Conservation (phyloP, 1,140 invertebrate genomes). For the Popillia japonica region DNA sequence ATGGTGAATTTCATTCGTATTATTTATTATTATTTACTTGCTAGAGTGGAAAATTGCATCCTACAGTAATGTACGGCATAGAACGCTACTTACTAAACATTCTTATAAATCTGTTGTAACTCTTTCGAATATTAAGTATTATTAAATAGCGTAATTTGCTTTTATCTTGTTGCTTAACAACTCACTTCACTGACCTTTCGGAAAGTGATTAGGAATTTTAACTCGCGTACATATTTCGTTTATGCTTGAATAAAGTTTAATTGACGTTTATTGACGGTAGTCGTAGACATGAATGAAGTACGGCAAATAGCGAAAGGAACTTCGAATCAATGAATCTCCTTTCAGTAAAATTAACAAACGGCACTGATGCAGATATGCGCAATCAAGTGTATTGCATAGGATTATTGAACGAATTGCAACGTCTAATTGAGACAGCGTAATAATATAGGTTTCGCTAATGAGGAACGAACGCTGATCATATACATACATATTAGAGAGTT, state of each 20-base stretch:
- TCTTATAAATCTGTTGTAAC: neutral
- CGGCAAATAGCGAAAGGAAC: neutral
- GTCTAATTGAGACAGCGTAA: neutral
- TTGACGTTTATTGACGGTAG: neutral
- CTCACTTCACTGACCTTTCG: too few species aligned
- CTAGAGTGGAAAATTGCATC: too few species aligned
- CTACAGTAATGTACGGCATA: neutral
- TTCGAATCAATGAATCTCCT: neutral
- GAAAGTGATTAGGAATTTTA: too few species aligned
- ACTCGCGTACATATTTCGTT: neutral
- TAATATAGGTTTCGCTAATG: neutral
- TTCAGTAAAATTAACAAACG: constrained; percentile 7
- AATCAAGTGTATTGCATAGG: neutral
- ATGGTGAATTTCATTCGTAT: too few species aligned
- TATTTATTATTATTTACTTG: too few species aligned
- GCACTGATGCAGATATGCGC: neutral
- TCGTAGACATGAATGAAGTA: neutral
- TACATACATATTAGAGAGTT: neutral
- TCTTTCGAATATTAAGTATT: neutral
- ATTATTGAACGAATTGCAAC: neutral
- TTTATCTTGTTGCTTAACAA: neutral
- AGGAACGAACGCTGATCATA: constrained; percentile 8
- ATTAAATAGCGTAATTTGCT: neutral
- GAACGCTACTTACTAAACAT: neutral
- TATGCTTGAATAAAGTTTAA: neutral